Evolutionary conservation across 2,797 vertebrate genomes (phyloP).

Genomic region (Halcyon chelicuti): DNA sequence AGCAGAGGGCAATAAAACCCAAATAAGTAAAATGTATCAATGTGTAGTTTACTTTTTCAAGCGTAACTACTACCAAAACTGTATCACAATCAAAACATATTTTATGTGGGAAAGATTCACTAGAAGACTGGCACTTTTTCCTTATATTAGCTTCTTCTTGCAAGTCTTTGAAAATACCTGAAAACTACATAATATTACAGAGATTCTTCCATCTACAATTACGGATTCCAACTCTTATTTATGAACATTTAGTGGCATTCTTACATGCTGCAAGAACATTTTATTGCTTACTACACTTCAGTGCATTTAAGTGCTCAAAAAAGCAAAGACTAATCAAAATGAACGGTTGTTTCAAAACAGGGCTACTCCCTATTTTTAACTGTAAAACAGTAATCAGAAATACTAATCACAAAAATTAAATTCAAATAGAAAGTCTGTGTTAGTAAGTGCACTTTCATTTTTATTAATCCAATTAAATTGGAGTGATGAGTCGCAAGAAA

Average conservation of each 20-base stretch:
- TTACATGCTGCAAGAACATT: background rate
- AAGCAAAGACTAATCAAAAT: background rate
- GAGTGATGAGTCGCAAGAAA: background rate
- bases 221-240: background rate
- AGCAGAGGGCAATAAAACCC: background rate
- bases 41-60: background rate
- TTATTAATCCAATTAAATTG: background rate
- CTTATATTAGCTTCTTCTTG: background rate
- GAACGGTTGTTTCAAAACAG: background rate
- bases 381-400: background rate
- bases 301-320: background rate
- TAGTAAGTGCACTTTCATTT: background rate
- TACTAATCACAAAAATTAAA: background rate
- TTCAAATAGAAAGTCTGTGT: background rate
- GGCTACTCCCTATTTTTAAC: background rate
- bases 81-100: background rate
- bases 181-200: background rate
- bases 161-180: background rate
- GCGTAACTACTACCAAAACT: background rate
- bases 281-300: background rate
- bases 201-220: background rate
- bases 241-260: background rate
- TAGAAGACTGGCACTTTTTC: background rate
- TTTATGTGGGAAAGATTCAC: background rate
- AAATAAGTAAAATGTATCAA: background rate